These are phyloP conservation scores for Cyphomyrmex costatus DNA, from an alignment of 1,140 invertebrate species.

Conservation along the genomic window DNA sequence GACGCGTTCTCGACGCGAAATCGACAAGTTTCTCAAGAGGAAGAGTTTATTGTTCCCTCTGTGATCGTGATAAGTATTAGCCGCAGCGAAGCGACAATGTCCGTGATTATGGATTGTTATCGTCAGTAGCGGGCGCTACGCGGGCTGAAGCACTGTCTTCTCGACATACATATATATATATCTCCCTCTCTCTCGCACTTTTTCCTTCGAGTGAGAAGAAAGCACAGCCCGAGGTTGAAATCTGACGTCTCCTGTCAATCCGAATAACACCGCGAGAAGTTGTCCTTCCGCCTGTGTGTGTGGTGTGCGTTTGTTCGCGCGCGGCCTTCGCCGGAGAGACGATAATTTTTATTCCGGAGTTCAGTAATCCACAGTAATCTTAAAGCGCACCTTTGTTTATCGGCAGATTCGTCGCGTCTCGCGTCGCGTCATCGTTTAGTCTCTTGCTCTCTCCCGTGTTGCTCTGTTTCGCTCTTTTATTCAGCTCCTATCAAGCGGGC, in stretches of 20 bases:
- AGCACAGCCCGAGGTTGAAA: background rate
- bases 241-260: background rate
- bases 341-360: constrained; percentile 9
- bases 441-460: constrained; percentile 6
- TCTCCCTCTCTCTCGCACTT: constrained; percentile 11
- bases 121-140: constrained; percentile 81
- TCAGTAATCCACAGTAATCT: background rate
- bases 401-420: background rate
- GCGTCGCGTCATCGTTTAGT: constrained; percentile 3
- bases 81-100: constrained; percentile 79
- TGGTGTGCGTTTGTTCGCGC: background rate
- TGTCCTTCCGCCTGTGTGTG: background rate
- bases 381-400: constrained; percentile 27
- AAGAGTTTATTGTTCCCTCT: background rate
- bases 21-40: background rate
- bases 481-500: constrained; percentile 1
- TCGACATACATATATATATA: background rate
- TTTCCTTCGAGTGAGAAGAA: constrained; percentile 24
- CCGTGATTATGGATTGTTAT: constrained; percentile 84
- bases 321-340: constrained; percentile 27
- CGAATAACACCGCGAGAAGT: background rate
- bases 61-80: constrained; percentile 67
- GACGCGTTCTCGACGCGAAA: background rate
- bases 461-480: background rate
- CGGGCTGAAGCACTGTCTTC: constrained; percentile 53